Base-by-base conservation (phyloP, 2,888 invertebrate species). In the Aporophyla lueneburgensis region DNA sequence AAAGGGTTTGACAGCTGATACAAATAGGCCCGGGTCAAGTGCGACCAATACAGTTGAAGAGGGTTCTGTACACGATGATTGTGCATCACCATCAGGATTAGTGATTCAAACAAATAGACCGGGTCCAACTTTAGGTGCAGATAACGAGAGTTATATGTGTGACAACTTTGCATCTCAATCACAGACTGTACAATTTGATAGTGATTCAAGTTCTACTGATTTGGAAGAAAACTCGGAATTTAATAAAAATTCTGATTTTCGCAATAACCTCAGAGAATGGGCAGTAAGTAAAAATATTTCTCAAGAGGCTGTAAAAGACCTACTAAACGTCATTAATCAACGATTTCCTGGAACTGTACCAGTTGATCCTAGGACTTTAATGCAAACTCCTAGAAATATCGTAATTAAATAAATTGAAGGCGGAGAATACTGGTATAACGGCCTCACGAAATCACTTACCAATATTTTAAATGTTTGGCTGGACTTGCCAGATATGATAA, bases 371-470 rank as follows among this genome's bases (percentile, higher is more conserved):
- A 62, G 78, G 56, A 76, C 78, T 46, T 69, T 81, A 71, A 69
- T 81, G 46, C 56, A 54, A 65, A 78, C 81, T 54, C 69, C 69
- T 10, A 74, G 46, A 68, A 21, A 74, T 59, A 54, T 81, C 16
- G n/a, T 58, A 12, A 74, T 78, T 24, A 81, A 81, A 66, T 12
- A 46, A 16, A 83, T 85, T 58, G 70, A 82, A 71, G 72, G 63
- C 6, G 86, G 86, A 46, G 62, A 83, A 78, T 86, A 85, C 68
- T 86, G 86, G 84, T 78, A 86, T 71, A 71, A 85, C 43, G 86
- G 86, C 5, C 43, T 86, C 14, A 76, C 62, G 61, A 63, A 78
- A 66, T 62, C 72, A 65, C 61, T 69, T 61, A 54, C 74, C 61
- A 71, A 65, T 74, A 56, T 46, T 46, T 46, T 46, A 46, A 46